Evolutionary conservation across 2,888 invertebrate species (phyloP), one percentile per base, ranked within the genome.

Genomic region (Drosophila yooni): DNA sequence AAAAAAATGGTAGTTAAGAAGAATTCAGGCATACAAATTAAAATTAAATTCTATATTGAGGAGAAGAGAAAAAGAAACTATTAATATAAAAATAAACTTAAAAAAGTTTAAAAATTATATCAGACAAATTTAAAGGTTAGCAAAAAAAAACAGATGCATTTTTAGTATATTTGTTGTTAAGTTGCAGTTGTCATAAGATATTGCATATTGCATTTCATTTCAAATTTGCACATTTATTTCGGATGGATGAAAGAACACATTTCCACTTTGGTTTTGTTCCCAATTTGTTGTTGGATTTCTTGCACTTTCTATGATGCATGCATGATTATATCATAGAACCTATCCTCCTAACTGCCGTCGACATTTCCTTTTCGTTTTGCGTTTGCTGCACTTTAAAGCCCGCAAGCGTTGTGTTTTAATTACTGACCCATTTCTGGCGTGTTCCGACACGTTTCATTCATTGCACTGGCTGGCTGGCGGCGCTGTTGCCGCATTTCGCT

Each of bases 341-440:
- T 48, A 46, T 3, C 31, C 31, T 33, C 31, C 31, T 36, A 31
- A 33, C 13, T 34, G 18, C 18, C 4, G 36, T 7, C 1, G 33
- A 62, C 46, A 52, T 57, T 70, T 58, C 15, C 51, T 38, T 54
- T 46, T 18, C n/a, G 46, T 50, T 64, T 50, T 50, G 25, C 57
- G 52, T 60, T 65, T 77, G 69, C 38, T n/a, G 46, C 73, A 53
- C 53, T 50, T 62, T 76, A 52, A 65, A 75, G 64, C 65, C 88
- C 68, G 68, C 76, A 57, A 69, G 76, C 79, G 59, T 61, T 68
- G 61, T 62, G 70, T 88, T 84, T 84, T 88, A 84, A 82, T 88
- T 82, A 82, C 76, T 84, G 88, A 88, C 88, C 84, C 76, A 89
- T 88, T 89, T 83, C 64, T 29, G 11, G 13, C 62, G 34, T 46